These are phyloP conservation scores for Melanotaenia boesemani DNA, from an alignment of 2,797 vertebrate genomes.

Conservation along the genomic window DNA sequence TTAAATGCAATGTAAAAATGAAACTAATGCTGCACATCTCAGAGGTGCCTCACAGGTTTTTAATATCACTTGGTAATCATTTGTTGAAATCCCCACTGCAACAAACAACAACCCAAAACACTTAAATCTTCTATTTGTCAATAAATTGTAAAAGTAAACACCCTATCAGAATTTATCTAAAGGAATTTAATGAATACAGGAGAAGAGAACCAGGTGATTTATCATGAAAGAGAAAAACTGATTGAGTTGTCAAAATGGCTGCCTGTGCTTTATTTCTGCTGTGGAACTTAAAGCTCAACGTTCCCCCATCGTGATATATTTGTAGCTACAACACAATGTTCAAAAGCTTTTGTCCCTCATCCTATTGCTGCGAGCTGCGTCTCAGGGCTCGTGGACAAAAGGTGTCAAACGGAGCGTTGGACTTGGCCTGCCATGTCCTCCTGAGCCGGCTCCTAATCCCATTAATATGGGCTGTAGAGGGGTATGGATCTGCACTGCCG, in stretches of 20 bases:
- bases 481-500: constrained; percentile 59
- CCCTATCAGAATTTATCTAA: not conserved
- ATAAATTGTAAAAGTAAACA: not conserved
- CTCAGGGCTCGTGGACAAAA: constrained; percentile 78
- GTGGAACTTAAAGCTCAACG: constrained; percentile 48
- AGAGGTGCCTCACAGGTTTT: not conserved
- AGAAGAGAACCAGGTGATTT: not conserved
- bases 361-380: constrained; percentile 69
- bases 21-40: too few species aligned
- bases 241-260: constrained; percentile 74
- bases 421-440: constrained; percentile 70
- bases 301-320: constrained; percentile 75
- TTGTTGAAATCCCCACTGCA: not conserved
- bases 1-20: not conserved
- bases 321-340: constrained; percentile 77
- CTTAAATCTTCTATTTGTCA: not conserved
- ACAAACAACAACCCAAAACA: not conserved
- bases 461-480: constrained; percentile 71
- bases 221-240: not conserved
- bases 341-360: constrained; percentile 78
- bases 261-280: constrained; percentile 47
- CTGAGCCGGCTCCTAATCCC: constrained; percentile 79
- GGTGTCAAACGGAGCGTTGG: constrained; percentile 79
- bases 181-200: accelerated
- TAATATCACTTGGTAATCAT: not conserved